Conservation (phyloP, 2,888 invertebrate species). For the Leptothorax acervorum region DNA sequence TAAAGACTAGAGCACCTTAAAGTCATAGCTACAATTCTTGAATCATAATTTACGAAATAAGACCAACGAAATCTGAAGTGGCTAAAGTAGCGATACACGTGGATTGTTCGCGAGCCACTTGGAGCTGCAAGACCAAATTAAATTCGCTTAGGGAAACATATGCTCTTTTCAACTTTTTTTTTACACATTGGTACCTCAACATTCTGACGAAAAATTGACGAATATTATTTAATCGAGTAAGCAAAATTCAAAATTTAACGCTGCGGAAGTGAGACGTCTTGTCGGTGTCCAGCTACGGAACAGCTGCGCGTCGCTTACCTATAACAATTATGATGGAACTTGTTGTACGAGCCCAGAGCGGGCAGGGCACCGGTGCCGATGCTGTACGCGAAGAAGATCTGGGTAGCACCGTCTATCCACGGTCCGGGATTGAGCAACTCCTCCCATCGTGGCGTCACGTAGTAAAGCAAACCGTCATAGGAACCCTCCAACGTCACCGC, state of each 20-base stretch:
- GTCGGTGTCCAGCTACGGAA: not conserved
- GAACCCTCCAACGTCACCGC: conserved; percentile 91
- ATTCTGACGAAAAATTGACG: conserved; percentile 16
- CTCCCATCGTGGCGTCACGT: conserved; percentile 89
- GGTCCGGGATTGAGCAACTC: conserved; percentile 86
- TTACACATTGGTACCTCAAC: not conserved
- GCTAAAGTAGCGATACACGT: not conserved
- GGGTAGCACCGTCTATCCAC: conserved; percentile 92
- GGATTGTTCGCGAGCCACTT: not conserved
- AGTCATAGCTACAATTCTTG: conserved; percentile 2
- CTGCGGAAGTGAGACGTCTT: not conserved
- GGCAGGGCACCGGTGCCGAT: conserved; percentile 92
- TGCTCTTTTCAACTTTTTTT: not conserved
- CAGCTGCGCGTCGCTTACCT: conserved; percentile 85
- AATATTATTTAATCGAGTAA: not conserved
- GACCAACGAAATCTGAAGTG: not conserved
- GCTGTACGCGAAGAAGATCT: conserved; percentile 93
- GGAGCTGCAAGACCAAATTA: conserved; percentile 17
- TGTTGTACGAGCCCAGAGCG: conserved; percentile 91
- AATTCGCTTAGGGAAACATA: not conserved
- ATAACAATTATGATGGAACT: conserved; percentile 92
- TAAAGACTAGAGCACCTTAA: conserved; percentile 25
- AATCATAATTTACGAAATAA: conserved; percentile 27
- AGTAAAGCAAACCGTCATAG: conserved; percentile 88
- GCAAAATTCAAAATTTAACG: not conserved